Evolutionary conservation across 2,113 vertebrate species (phyloP).

Genomic region (Trochalopteron elliotii): DNA sequence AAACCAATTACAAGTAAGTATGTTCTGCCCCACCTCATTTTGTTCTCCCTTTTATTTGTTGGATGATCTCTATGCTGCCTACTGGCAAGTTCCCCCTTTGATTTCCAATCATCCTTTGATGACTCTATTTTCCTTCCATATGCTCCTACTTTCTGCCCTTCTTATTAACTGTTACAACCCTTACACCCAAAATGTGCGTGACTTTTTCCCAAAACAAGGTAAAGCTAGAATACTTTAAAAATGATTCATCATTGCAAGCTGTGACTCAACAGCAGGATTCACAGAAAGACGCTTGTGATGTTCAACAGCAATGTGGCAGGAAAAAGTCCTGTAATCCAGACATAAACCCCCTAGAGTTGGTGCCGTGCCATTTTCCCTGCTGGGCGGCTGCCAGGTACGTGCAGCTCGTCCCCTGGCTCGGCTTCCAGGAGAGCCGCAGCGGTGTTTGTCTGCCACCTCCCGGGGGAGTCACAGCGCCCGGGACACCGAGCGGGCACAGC

Average conservation of each 20-base stretch:
- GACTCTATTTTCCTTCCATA: neutral
- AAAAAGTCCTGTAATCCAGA: neutral
- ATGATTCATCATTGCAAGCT: neutral
- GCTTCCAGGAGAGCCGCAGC: neutral
- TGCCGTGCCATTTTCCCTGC: neutral
- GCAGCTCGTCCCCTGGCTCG: neutral
- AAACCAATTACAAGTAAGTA: neutral
- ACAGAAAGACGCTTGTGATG: neutral
- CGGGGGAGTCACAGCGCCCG: slow-evolving; percentile 18
- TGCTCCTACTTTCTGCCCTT: neutral
- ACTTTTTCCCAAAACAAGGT: neutral
- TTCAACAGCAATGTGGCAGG: neutral
- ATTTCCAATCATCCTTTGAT: neutral
- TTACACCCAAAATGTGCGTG: fast-evolving
- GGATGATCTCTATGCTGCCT: neutral
- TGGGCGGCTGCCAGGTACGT: neutral
- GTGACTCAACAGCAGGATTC: neutral
- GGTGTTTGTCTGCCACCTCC: slow-evolving; percentile 71
- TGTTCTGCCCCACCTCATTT: neutral
- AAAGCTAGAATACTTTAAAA: neutral
- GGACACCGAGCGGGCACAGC: neutral
- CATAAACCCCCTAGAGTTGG: neutral
- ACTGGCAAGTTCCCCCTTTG: neutral
- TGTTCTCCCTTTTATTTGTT: neutral
- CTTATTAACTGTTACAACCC: neutral